These are phyloP conservation scores for Rhyacophila brunnea DNA, from an alignment of 1,140 invertebrate genomes.

Conservation along the genomic window DNA sequence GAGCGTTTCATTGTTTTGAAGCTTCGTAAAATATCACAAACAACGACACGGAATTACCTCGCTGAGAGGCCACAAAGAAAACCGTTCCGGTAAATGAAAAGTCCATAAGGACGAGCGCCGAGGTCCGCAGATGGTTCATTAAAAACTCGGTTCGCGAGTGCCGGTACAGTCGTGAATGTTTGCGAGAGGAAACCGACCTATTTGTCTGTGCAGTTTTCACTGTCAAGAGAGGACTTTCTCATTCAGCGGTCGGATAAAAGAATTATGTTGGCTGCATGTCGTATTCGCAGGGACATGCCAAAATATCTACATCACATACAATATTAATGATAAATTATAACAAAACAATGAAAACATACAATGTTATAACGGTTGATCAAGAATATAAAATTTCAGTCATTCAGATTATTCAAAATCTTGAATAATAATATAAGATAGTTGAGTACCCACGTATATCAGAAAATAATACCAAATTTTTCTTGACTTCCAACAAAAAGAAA, in stretches of 20 bases:
- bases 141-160: neutral
- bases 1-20: neutral
- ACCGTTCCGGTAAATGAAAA: neutral
- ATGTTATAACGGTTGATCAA: too few relatives aligned
- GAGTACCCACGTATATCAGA: too few relatives aligned
- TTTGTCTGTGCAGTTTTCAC: neutral
- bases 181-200: neutral
- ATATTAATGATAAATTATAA: too few relatives aligned
- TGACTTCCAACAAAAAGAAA: too few relatives aligned
- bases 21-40: neutral
- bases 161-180: neutral
- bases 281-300: too few relatives aligned
- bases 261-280: conserved; percentile 16
- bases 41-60: neutral
- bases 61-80: neutral
- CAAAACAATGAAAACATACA: too few relatives aligned
- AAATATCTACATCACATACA: too few relatives aligned
- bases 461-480: too few relatives aligned
- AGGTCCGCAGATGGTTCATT: conserved; percentile 2
- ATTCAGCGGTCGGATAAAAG: conserved; percentile 3
- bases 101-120: conserved; percentile 3
- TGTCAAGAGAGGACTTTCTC: neutral
- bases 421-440: too few relatives aligned
- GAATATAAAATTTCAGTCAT: too few relatives aligned
- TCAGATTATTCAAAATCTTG: too few relatives aligned